Evolutionary conservation across 2,888 invertebrate species (phyloP).

Genomic region (Limnephilus auricula): DNA sequence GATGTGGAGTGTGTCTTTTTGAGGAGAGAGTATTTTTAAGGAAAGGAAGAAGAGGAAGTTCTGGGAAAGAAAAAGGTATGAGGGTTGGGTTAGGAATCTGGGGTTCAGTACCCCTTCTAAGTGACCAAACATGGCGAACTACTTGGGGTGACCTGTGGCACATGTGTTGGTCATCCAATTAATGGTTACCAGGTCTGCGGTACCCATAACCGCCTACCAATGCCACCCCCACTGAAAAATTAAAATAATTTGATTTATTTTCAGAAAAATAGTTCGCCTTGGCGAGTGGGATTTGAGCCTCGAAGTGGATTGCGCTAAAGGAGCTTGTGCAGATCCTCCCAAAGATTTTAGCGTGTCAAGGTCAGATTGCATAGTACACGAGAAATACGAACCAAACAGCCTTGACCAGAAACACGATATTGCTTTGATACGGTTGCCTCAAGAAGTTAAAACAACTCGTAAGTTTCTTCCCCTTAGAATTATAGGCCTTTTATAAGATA

Average conservation of each 20-base stretch:
- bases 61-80: no score
- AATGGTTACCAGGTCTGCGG: no score
- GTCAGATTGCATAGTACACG: constrained; percentile 82
- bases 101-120: no score
- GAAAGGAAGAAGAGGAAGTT: no score
- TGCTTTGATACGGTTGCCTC: constrained; percentile 81
- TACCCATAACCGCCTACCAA: no score
- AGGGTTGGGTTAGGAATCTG: no score
- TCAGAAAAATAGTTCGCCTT: constrained; percentile 79
- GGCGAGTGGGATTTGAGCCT: constrained; percentile 84
- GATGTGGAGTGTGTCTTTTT: no score
- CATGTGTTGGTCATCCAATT: no score
- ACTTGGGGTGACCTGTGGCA: no score
- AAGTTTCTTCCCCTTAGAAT: constrained; percentile 59
- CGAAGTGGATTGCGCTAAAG: constrained; percentile 78
- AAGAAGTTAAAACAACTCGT: constrained; percentile 78
- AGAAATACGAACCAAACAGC: constrained; percentile 79
- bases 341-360: constrained; percentile 81
- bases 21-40: no score
- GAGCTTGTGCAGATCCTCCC: constrained; percentile 78
- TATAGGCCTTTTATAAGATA: no score
- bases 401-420: constrained; percentile 83
- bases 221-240: background rate
- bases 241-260: background rate
- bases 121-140: no score